Evolutionary conservation across 2,888 invertebrate species (phyloP), one percentile per base, ranked within the genome.

Genomic region (Andrena flavipes): DNA sequence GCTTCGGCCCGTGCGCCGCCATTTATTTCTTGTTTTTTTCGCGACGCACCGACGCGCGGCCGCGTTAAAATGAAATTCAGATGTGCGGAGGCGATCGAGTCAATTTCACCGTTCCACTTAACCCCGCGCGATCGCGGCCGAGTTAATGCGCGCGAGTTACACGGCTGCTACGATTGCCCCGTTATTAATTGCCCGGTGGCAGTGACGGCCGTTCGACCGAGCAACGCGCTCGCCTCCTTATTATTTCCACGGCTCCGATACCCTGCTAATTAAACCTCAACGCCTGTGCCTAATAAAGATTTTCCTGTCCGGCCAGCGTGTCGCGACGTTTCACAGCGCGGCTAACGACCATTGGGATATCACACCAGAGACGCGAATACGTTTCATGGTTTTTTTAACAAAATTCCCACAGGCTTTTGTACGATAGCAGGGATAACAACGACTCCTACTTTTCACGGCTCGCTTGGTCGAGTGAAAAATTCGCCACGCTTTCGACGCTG

Each of bases 371-470:
- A n/a, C 49, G 2, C 0, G n/a, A 49, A n/a, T 6, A n/a, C n/a
- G n/a, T 4, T 16, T 6, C n/a, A 1, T 49, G n/a, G 20, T 2
- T 51, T 56, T 42, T n/a, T n/a, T 29, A 6, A 16, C 13, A 10
- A 35, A 54, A 26, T 6, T 5, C 5, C 23, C 26, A 16, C 13
- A 4, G 20, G 6, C 5, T 33, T 54, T 4, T 65, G 49, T 77
- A 72, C 87, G 79, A 84, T 88, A 84, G 84, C 82, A 80, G 59
- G 30, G 77, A 33, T 30, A 16, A 63, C 13, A 51, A 3, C 56
- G 48, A 59, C 7, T 33, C 1, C 20, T 8, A 59, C 23, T 49
- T 65, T 65, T 71, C 54, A 62, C 29, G 56, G 63, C 51, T 35
- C 51, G 70, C 4, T 71, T 29, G 49, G 33, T 35, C 29, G 60